Evolutionary conservation across 2,888 invertebrate genomes (phyloP).

Genomic region (Drosophila atripex): DNA sequence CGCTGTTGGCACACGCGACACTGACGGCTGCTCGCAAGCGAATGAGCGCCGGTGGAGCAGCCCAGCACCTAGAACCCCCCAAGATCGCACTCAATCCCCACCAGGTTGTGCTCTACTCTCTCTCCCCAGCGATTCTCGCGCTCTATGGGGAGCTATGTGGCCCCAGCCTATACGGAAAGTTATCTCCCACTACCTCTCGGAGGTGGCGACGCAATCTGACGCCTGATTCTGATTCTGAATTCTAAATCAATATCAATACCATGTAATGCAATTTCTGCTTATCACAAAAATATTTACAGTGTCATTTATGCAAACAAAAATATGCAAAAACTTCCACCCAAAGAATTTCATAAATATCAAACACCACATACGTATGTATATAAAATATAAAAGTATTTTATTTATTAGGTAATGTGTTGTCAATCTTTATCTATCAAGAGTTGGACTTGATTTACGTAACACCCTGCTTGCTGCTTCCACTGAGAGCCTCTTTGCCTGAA

Average conservation of each 20-base stretch:
- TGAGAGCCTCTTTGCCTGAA: constrained; percentile 9
- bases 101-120: constrained; percentile 3
- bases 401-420: not conserved
- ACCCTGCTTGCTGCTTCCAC: no score
- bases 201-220: constrained; percentile 15
- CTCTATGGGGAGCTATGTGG: not conserved
- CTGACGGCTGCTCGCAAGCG: constrained; percentile 80
- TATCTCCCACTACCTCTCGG: not conserved
- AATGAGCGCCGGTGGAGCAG: constrained; percentile 55
- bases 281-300: constrained; percentile 28
- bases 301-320: not conserved
- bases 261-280: constrained; percentile 40
- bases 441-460: constrained; percentile 4
- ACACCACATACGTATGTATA: no score
- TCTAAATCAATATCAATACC: constrained; percentile 25
- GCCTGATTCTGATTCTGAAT: constrained; percentile 37
- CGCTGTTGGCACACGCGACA: constrained; percentile 73
- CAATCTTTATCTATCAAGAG: not conserved
- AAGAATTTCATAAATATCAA: not conserved
- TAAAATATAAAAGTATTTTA: not conserved
- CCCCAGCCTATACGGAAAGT: not conserved
- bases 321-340: not conserved
- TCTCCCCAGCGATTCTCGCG: constrained; percentile 2
- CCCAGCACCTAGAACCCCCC: constrained; percentile 24
- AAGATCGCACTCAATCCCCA: constrained; percentile 26